phyloP scores from a whole-genome alignment of 1,140 invertebrate species.

The Drosophila paulistorum region DNA sequence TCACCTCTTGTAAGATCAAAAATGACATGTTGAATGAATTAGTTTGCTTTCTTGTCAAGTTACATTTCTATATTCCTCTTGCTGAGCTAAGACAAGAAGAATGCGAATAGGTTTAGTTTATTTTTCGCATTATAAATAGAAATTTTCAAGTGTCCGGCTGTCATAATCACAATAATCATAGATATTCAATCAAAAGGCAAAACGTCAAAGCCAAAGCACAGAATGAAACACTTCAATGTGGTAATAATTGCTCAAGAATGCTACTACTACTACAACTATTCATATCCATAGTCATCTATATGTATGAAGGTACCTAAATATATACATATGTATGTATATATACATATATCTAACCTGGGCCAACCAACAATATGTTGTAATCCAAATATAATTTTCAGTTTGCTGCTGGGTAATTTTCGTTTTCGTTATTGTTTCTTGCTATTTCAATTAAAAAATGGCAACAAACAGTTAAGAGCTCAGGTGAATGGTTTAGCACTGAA shows the following conservation, averaged over 20 bases:
- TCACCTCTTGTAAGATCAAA: too few relatives aligned
- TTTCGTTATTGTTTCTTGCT: constrained; percentile 51
- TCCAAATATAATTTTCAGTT: constrained; percentile 65
- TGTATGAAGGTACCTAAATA: constrained; percentile 1
- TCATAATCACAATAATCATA: constrained; percentile 68
- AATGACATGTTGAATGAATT: constrained; percentile 21
- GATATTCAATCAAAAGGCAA: constrained; percentile 66
- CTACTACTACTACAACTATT: constrained; percentile 27
- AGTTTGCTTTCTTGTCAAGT: too few relatives aligned
- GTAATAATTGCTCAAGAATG: constrained; percentile 76
- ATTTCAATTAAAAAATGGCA: constrained; percentile 71
- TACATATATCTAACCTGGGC: constrained; percentile 29
- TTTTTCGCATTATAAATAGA: constrained; percentile 52
- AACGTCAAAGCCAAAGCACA: constrained; percentile 26
- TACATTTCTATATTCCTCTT: constrained; percentile 5
- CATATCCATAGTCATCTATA: constrained; percentile 8
- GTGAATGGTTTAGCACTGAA: constrained; percentile 59
- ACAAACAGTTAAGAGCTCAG: constrained; percentile 36
- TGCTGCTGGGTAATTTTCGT: constrained; percentile 56
- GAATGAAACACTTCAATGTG: constrained; percentile 58
- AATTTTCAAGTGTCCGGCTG: constrained; percentile 68
- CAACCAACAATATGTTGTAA: constrained; percentile 58
- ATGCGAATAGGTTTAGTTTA: constrained; percentile 42
- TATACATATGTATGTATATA: constrained; percentile 13
- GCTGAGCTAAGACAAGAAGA: constrained; percentile 53